These are phyloP conservation scores for Pemphigus obesinymphae DNA, from an alignment of 1,140 invertebrate genomes.

Conservation along the genomic window DNA sequence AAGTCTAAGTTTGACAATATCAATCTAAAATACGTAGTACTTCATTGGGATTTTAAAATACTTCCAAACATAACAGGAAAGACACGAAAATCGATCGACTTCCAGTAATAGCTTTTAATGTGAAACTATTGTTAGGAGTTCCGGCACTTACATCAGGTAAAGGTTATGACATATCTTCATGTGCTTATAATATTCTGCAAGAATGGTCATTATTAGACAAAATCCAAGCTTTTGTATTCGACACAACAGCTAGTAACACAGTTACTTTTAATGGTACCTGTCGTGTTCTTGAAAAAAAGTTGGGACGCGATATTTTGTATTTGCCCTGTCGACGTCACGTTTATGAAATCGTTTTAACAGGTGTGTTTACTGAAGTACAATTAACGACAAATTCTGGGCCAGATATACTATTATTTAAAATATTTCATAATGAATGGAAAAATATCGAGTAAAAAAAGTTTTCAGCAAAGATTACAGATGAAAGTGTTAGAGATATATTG, in stretches of 20 bases:
- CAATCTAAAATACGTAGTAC: not conserved
- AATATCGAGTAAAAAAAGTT: not conserved
- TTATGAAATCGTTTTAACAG: conserved; percentile 13
- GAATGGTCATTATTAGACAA: conserved; percentile 37
- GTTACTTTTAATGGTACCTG: conserved; percentile 46
- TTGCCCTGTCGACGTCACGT: conserved; percentile 43
- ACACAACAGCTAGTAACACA: conserved; percentile 50
- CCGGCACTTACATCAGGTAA: not conserved
- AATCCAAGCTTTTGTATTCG: conserved; percentile 47
- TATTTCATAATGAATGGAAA: too few species aligned
- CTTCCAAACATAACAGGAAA: not conserved
- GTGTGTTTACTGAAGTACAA: not conserved
- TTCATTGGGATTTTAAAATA: not conserved
- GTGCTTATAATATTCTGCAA: not conserved
- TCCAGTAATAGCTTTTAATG: too few species aligned
- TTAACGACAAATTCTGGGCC: not conserved
- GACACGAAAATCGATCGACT: not conserved
- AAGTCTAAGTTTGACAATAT: too few species aligned
- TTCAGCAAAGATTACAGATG: not conserved
- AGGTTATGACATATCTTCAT: not conserved
- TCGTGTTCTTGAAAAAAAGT: conserved; percentile 29
- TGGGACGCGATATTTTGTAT: conserved; percentile 35
- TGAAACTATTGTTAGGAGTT: too few species aligned
- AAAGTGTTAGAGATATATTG: not conserved
- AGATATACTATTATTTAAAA: too few species aligned